Conservation (phyloP, 2,797 vertebrate genomes). For the Ibycter americanus region DNA sequence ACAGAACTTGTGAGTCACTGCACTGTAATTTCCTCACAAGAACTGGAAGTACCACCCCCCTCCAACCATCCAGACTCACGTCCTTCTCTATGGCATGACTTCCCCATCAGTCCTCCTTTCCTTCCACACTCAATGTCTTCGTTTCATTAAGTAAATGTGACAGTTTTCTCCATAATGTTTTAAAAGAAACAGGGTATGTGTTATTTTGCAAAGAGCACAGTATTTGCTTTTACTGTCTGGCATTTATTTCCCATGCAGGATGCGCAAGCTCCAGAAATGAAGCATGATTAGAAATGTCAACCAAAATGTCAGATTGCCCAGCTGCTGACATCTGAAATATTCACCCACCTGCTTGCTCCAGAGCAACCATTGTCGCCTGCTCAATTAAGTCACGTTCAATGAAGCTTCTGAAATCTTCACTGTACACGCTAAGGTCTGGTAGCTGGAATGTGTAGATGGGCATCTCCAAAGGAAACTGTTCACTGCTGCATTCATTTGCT, state of each 20-base stretch:
- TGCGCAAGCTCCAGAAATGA: neutral
- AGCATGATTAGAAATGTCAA: neutral
- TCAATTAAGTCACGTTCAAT: slow-evolving; percentile 97
- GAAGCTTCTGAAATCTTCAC: slow-evolving; percentile 96
- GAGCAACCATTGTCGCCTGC: slow-evolving; percentile 96
- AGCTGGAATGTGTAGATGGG: slow-evolving; percentile 99
- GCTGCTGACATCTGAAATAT: neutral
- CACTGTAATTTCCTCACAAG: neutral
- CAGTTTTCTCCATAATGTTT: neutral
- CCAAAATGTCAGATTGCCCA: neutral
- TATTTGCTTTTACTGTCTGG: neutral
- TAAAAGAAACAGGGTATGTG: neutral
- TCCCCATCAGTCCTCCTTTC: neutral
- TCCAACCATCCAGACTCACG: neutral
- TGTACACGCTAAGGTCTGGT: slow-evolving; percentile 97
- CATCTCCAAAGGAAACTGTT: slow-evolving; percentile 97
- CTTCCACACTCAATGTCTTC: neutral
- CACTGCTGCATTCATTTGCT: slow-evolving; percentile 90
- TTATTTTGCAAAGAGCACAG: neutral
- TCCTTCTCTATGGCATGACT: neutral
- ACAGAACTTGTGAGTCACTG: neutral
- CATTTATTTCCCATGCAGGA: neutral
- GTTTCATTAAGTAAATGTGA: neutral
- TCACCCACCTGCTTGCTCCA: slow-evolving; percentile 92
- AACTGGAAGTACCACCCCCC: neutral